Conservation (phyloP, 2,797 vertebrate species). For the Psittacula derbiana region DNA sequence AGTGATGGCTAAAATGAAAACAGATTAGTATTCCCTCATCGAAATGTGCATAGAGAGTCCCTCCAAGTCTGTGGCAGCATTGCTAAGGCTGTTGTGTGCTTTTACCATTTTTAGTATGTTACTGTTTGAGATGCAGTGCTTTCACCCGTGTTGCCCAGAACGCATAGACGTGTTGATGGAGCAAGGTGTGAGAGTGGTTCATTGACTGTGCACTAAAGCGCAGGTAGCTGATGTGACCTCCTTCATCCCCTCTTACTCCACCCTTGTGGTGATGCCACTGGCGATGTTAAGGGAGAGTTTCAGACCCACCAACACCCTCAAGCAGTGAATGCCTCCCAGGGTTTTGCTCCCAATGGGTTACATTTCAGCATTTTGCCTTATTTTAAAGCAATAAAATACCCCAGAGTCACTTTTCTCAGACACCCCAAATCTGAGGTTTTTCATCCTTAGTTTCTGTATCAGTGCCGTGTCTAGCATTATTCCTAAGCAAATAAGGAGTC, state of each 20-base stretch:
- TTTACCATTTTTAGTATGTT: background rate
- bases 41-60: background rate
- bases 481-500: background rate
- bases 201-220: background rate
- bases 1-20: background rate
- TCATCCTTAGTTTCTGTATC: background rate
- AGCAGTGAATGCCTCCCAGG: background rate
- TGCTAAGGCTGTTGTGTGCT: background rate
- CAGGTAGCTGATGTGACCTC: background rate
- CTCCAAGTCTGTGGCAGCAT: background rate
- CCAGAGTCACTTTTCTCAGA: background rate
- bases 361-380: background rate
- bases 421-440: background rate
- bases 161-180: rapidly evolving
- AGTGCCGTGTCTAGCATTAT: background rate
- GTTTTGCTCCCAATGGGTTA: background rate
- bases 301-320: background rate
- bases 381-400: background rate
- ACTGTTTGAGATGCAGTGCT: background rate
- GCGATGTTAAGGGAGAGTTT: background rate
- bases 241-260: background rate
- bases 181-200: background rate
- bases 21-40: background rate
- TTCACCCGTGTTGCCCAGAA: background rate
- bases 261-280: background rate